Evolutionary conservation across 2,113 vertebrate genomes (phyloP), one percentile per base, ranked within the genome.

Genomic region (Oncorhynchus mykiss): DNA sequence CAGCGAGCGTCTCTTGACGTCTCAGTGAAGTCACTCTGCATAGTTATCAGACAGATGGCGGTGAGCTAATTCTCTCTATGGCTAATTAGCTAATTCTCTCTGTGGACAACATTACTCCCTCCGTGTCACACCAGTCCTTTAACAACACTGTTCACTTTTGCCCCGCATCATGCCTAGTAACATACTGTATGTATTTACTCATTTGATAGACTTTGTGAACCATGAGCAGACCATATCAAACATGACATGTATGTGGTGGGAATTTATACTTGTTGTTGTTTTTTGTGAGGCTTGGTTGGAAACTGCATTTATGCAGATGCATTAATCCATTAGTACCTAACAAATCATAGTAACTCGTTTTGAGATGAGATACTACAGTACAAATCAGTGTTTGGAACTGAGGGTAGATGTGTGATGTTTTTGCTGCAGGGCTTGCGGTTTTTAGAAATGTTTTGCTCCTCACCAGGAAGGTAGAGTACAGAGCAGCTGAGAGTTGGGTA

Each of bases 391-490:
- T 62, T 22, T 22, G 6, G 18, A 22, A 62, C 59, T 62, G n/a
- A 24, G 5, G 59, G 7, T 62, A 54, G 59, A 62, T 62, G 18
- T 22, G 59, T 62, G 18, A 22, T 62, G 18, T 62, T 62, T 16
- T 24, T 72, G 51, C 51, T 54, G 5, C 16, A 18, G 51, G 51
- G 14, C 54, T 11, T 20, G 20, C 27, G 45, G 16, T 80, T 80
- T 73, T 67, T 71, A 70, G 78, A 82, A 82, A 72, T 45, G 39
- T 11, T 2, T 45, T 11, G 39, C 9, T 45, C 9, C 2, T 45
- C 39, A 45, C 9, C 39, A 11, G 2, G 39, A 45, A 39, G 39
- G 39, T 1, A 9, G 39, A 39, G 39, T 39, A 75, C 59, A n/a
- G 65, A 59, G 74, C 51, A 54, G 34, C 59, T 67, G 70, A 57